Evolutionary conservation across 2,113 vertebrate species (phyloP), one percentile per base, ranked within the genome.

Genomic region (Athene noctua): DNA sequence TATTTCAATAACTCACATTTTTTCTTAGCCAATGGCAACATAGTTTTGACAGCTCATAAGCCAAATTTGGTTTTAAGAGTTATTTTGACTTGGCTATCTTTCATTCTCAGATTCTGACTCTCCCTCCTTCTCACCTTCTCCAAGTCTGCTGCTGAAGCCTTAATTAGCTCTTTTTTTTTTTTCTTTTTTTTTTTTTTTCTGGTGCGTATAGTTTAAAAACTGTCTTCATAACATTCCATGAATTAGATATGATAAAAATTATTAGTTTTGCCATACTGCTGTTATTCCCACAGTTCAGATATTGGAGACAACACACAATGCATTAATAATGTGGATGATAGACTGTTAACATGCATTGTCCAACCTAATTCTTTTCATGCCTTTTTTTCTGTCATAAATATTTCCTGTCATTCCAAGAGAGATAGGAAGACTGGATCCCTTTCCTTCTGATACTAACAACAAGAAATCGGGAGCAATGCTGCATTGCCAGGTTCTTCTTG

Each of bases 31-130:
- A 95, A 73, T 88, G 55, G 63, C 27, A 93, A 54, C n/a, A 65
- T 10, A 73, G 55, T 91, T 96, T 94, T 92, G 83, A 94, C 51
- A 95, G 63, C 5, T 94, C 32, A 66, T 66, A 83, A 80, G 10
- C 72, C 72, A 84, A 86, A 65, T 72, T 54, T 86, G 75, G 71
- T 62, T 92, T 92, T 88, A 88, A 67, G 80, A 86, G 55, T 86
- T 94, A 71, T 95, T 96, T 94, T 86, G 86, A 71, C 55, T 80
- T 88, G 80, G 72, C 47, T 94, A 44, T 94, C 72, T 86, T 94
- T 94, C 75, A 42, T 86, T 90, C 55, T 86, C 75, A 67, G 67
- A 51, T 88, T 88, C 83, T 94, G 72, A 91, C 51, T 92, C 88
- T 92, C 59, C 46, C 38, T 86, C 11, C 70, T 83, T 94, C 78